Percentiles rank a stretch among this genome's conserved stretches.
phyloP scores from a whole-genome alignment of 2,113 vertebrate genomes.

The Crocuta crocuta region DNA sequence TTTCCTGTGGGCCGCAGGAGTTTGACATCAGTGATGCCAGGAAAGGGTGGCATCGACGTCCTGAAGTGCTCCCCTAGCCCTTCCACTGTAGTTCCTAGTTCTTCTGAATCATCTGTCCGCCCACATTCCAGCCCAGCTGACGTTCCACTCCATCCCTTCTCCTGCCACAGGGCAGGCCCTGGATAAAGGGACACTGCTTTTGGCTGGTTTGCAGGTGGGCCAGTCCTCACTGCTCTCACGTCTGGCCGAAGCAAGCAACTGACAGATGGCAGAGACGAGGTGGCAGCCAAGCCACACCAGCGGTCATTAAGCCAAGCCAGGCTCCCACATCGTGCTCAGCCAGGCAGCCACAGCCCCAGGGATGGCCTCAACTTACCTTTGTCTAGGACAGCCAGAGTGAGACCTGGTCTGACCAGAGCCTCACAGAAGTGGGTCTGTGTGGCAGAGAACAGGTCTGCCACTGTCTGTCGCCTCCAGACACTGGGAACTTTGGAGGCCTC shows the following conservation, averaged over 20 bases:
- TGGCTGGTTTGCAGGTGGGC: neutral
- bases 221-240: neutral
- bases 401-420: conserved; percentile 22
- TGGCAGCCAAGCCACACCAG: neutral
- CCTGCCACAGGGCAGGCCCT: neutral
- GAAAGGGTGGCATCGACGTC: neutral
- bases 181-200: conserved; percentile 14
- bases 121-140: neutral
- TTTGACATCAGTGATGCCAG: neutral
- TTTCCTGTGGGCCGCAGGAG: neutral
- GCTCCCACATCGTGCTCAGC: neutral
- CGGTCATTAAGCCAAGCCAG: neutral
- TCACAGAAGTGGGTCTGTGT: conserved; percentile 80
- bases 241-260: neutral
- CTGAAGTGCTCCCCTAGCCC: neutral
- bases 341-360: neutral
- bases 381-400: conserved; percentile 51
- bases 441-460: conserved; percentile 77
- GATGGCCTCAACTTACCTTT: conserved; percentile 77
- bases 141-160: conserved; percentile 39
- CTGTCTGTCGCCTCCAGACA: conserved; percentile 68
- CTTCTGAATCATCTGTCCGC: conserved; percentile 42
- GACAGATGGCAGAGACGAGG: neutral
- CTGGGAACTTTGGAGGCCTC: conserved; percentile 72
- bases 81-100: neutral